phyloP scores from a whole-genome alignment of 2,113 vertebrate genomes.

The Bungarus multicinctus region DNA sequence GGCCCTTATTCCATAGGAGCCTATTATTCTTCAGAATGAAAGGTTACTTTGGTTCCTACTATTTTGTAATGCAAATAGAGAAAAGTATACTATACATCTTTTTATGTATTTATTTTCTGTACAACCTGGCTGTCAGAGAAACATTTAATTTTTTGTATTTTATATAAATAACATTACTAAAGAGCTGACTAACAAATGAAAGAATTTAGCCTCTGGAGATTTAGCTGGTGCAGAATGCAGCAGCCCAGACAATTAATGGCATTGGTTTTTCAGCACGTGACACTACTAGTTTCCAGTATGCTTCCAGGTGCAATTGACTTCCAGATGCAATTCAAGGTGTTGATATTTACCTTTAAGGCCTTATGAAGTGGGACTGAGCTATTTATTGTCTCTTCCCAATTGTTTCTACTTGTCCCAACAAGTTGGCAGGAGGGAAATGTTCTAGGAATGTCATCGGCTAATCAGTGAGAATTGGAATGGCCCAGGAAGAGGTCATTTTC shows the following conservation, averaged over 20 bases:
- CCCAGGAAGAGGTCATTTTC: background rate
- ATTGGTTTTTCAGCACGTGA: background rate
- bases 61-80: background rate
- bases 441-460: background rate
- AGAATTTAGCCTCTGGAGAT: background rate
- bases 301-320: background rate
- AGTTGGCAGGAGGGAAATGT: background rate
- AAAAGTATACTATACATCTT: background rate
- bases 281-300: background rate
- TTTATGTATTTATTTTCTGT: background rate
- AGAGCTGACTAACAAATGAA: background rate
- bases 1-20: background rate
- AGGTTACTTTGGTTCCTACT: background rate
- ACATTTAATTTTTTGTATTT: background rate
- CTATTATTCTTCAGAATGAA: background rate
- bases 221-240: background rate
- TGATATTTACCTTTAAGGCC: background rate
- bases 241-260: background rate
- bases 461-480: background rate
- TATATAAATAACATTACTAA: background rate
- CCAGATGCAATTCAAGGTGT: background rate
- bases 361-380: background rate
- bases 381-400: background rate
- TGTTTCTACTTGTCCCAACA: background rate
- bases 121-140: background rate